Conservation (phyloP, 1,140 invertebrate species). For the Bombus pascuorum region DNA sequence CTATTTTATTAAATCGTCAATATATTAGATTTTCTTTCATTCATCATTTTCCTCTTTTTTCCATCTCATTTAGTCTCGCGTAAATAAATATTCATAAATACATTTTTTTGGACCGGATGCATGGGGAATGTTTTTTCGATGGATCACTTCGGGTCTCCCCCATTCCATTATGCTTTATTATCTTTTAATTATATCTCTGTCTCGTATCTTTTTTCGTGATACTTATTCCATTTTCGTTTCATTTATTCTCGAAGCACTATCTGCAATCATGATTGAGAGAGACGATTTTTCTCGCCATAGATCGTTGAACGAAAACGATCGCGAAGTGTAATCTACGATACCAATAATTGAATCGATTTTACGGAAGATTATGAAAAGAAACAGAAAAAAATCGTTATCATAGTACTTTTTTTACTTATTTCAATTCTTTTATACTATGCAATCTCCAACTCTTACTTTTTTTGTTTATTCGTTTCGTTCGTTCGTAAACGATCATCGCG, state of each 20-base stretch:
- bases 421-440: neutral
- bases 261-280: neutral
- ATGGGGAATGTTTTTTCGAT: conserved; percentile 40
- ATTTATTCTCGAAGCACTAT: neutral
- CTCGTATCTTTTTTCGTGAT: neutral
- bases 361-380: too few relatives aligned
- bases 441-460: neutral
- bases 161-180: neutral
- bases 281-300: neutral
- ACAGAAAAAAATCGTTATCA: neutral
- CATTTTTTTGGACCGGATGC: conserved; percentile 59
- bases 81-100: conserved; percentile 77
- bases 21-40: conserved; percentile 77
- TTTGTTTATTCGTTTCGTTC: neutral
- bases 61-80: conserved; percentile 61
- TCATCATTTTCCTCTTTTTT: conserved; percentile 44
- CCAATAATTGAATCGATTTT: neutral
- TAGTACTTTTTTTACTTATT: neutral
- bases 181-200: neutral
- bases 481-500: neutral
- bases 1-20: conserved; percentile 71
- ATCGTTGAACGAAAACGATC: neutral
- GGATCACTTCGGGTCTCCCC: neutral
- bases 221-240: neutral
- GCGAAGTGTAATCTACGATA: neutral